Conservation (phyloP, 2,113 vertebrate genomes). For the Gopherus flavomarginatus region DNA sequence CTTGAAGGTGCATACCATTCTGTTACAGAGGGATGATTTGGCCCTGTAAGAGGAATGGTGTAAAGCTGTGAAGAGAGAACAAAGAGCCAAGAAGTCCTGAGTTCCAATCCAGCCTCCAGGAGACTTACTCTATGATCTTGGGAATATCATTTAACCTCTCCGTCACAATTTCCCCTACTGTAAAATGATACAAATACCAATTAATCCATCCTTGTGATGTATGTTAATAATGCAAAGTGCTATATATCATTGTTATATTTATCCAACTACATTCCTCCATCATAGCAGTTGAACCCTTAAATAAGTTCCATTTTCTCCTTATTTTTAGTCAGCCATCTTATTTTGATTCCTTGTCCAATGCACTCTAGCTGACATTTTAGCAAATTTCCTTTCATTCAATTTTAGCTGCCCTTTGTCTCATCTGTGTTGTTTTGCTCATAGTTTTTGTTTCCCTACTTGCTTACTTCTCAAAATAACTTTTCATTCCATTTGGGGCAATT, state of each 20-base stretch:
- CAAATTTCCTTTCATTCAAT: background rate
- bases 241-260: background rate
- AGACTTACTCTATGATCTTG: background rate
- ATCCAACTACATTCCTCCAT: background rate
- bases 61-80: background rate
- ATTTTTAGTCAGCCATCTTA: background rate
- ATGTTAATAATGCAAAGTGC: background rate
- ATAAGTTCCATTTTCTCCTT: background rate
- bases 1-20: no score
- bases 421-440: background rate
- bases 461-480: slow-evolving; percentile 32
- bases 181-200: background rate
- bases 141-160: background rate
- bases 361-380: background rate
- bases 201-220: background rate
- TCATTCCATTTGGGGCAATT: background rate
- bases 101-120: background rate
- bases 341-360: background rate
- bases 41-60: background rate
- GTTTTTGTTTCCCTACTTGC: slow-evolving; percentile 10
- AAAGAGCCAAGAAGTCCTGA: background rate
- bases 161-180: background rate
- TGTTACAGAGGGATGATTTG: background rate
- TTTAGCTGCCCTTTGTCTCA: background rate
- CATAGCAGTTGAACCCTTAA: background rate